Evolutionary conservation across 2,113 vertebrate species (phyloP).

Genomic region (Poeciliopsis retropinna): DNA sequence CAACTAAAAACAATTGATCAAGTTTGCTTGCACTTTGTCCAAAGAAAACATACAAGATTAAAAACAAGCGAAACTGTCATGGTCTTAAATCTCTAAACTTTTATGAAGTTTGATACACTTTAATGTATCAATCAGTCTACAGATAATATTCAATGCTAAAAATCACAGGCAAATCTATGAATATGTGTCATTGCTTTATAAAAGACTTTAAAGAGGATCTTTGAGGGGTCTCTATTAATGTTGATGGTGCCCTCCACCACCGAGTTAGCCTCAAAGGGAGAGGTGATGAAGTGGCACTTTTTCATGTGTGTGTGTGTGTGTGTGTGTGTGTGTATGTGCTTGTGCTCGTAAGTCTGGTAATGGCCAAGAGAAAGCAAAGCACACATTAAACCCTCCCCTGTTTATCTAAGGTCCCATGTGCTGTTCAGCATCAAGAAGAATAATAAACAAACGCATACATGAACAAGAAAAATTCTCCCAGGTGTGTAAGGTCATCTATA

Average conservation of each 20-base stretch:
- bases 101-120: neutral
- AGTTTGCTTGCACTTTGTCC: neutral
- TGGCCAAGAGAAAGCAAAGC: constrained; percentile 30
- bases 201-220: constrained; percentile 31
- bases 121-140: neutral
- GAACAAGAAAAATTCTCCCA: constrained; percentile 44
- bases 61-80: neutral
- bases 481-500: constrained; percentile 17
- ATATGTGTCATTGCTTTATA: neutral
- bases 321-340: neutral
- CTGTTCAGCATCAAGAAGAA: constrained; percentile 55
- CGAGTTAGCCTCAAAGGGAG: constrained; percentile 4
- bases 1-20: neutral
- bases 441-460: constrained; percentile 64
- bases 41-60: neutral
- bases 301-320: constrained; percentile 15
- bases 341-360: constrained; percentile 14
- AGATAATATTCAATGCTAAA: too few relatives aligned
- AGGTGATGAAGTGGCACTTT: constrained; percentile 34
- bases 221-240: constrained; percentile 20
- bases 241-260: constrained; percentile 22
- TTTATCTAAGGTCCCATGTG: constrained; percentile 67
- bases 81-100: neutral
- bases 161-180: neutral
- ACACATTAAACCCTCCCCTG: constrained; percentile 53